Conservation (phyloP, 1,140 invertebrate genomes). For the Solenopsis invicta region DNA sequence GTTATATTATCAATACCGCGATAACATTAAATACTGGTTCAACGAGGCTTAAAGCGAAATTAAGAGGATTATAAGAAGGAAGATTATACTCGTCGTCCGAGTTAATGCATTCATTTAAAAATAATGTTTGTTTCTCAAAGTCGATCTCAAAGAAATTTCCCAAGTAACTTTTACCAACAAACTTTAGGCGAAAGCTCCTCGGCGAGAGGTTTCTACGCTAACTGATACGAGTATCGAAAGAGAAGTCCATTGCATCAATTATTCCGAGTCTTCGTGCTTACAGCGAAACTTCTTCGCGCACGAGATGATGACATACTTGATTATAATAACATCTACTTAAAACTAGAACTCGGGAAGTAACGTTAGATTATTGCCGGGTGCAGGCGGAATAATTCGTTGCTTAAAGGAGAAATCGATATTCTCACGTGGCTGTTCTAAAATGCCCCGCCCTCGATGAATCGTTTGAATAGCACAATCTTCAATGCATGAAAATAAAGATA, state of each 20-base stretch:
- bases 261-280: slow-evolving; percentile 32
- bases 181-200: slow-evolving; percentile 23
- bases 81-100: slow-evolving; percentile 17
- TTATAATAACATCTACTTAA: slow-evolving; percentile 41
- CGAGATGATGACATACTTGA: slow-evolving; percentile 22
- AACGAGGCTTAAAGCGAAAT: slow-evolving; percentile 14
- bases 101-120: slow-evolving; percentile 56
- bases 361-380: not conserved
- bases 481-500: not conserved
- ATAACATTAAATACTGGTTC: not conserved
- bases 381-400: slow-evolving; percentile 53
- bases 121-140: slow-evolving; percentile 52
- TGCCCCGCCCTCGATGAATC: not conserved
- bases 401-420: slow-evolving; percentile 67
- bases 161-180: slow-evolving; percentile 44
- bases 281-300: slow-evolving; percentile 14
- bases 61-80: slow-evolving; percentile 9
- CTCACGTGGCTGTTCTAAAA: slow-evolving; percentile 23
- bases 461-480: not conserved
- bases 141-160: slow-evolving; percentile 44
- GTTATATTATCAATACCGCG: not conserved
- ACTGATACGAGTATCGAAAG: slow-evolving; percentile 44
- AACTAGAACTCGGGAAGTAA: not conserved
- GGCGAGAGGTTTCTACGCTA: not conserved
- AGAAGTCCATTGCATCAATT: slow-evolving; percentile 53